Evolutionary conservation across 2,113 vertebrate species (phyloP), one percentile per base, ranked within the genome.

Genomic region (Lepidothrix coronata): DNA sequence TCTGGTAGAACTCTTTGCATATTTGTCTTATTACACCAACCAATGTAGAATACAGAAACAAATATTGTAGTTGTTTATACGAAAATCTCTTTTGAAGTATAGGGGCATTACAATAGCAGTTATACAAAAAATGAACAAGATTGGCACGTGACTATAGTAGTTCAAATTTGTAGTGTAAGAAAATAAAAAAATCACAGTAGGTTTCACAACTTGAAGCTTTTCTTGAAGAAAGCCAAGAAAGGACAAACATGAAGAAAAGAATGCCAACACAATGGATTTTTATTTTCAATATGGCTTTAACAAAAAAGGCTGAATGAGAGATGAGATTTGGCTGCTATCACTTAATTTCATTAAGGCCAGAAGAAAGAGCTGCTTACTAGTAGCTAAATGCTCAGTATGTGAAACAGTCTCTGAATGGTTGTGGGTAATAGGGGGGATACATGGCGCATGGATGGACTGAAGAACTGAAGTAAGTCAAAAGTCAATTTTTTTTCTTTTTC

Each of bases 61-160:
- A 55, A 23, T 25, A 37, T 48, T 61, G 27, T 61, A 71, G 11
- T 4, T 14, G 12, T 52, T 72, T 9, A 24, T 43, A 10, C 48
- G 13, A 62, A 82, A 71, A 48, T 54, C 18, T 31, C 9, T 73
- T 72, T 72, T 54, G 54, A 65, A 37, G 28, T 73, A 39, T 7
- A 46, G 19, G 19, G 12, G 5, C 7, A 37, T 55, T 44, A 7
- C 39, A 73, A 21, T 52, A 71, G 23, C 17, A 75, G 8, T 58
- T 62, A 52, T 28, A 43, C 0, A 70, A 62, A 67, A 80, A 73
- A 7, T 33, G 14, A 9, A 5, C 11, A n/a, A 59, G 8, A 51
- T 4, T 31, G 39, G 6, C 28, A 21, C 0, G 0, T 41, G 37
- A 39, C 39, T 59, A 4, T 18, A 15, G 9, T 22, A 49, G 22